phyloP scores from a whole-genome alignment of 1,140 invertebrate genomes.

The Phymastichus coffea region DNA sequence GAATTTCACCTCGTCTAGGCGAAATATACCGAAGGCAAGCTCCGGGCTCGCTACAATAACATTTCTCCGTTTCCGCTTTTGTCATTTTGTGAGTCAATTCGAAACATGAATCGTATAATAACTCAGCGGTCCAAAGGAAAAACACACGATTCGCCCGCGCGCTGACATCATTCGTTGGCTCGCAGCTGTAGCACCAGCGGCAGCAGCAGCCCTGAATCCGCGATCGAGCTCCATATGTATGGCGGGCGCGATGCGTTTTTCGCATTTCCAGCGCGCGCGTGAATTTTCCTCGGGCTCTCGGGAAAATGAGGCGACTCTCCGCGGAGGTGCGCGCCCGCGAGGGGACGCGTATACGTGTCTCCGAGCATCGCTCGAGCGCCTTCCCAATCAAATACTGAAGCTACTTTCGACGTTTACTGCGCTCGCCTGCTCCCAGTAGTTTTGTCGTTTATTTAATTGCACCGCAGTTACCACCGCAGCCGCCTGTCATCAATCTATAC shows the following conservation, averaged over 20 bases:
- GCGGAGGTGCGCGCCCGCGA: no score
- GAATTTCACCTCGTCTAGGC: slow-evolving; percentile 44
- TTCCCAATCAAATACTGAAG: no score
- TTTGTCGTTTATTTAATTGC: no score
- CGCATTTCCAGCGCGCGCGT: slow-evolving; percentile 20
- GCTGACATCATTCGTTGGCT: slow-evolving; percentile 51
- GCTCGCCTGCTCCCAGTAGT: no score
- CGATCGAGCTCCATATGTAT: slow-evolving; percentile 51
- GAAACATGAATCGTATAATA: slow-evolving; percentile 59
- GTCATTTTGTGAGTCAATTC: slow-evolving; percentile 58
- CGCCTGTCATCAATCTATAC: no score
- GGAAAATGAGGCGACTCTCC: no score
- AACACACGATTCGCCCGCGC: slow-evolving; percentile 39
- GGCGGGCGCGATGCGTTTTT: slow-evolving; percentile 36
- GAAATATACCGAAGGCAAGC: slow-evolving; percentile 40
- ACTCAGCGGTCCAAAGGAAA: slow-evolving; percentile 54
- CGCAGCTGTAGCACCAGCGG: slow-evolving; percentile 23
- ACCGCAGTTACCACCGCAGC: no score
- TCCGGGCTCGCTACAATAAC: slow-evolving; percentile 49
- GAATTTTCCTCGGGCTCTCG: not conserved
- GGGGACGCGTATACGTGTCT: no score
- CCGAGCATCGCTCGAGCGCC: no score
- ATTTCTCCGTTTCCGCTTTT: slow-evolving; percentile 54
- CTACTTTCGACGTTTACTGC: no score
- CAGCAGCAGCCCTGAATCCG: slow-evolving; percentile 29